Conservation (phyloP, 2,113 vertebrate genomes). For the Podarcis cretensis region DNA sequence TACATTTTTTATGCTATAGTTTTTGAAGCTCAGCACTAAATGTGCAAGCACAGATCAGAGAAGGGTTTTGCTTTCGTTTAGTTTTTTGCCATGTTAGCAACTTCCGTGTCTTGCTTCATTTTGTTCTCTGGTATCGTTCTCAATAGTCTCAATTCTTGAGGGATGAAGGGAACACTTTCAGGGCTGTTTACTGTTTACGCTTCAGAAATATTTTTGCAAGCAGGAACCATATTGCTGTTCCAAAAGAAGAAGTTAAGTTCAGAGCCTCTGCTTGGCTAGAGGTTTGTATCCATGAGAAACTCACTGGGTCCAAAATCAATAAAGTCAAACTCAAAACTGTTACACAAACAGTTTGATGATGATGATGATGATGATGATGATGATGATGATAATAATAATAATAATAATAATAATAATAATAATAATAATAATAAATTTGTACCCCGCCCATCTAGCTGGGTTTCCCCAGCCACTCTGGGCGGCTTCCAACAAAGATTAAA, state of each 20-base stretch:
- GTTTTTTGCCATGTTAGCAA: not conserved
- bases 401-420: too few relatives aligned
- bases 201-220: constrained; percentile 17
- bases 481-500: too few relatives aligned
- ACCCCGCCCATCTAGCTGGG: too few relatives aligned
- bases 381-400: too few relatives aligned
- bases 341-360: not conserved
- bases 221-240: not conserved
- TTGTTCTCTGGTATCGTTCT: not conserved
- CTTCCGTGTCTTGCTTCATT: constrained; percentile 18
- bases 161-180: constrained; percentile 20
- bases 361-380: too few relatives aligned
- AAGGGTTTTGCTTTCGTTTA: not conserved
- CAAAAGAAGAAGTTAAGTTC: not conserved
- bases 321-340: not conserved
- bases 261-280: not conserved
- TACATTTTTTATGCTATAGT: not conserved
- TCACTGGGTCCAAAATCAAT: not conserved
- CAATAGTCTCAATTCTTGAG: not conserved
- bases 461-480: too few relatives aligned
- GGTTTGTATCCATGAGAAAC: not conserved
- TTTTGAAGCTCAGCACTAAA: constrained; percentile 27
- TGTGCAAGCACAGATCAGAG: constrained; percentile 36
- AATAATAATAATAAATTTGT: too few relatives aligned
- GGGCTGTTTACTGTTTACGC: constrained; percentile 9